Base-by-base conservation (phyloP, 1,140 invertebrate genomes). In the Heliothis subflexa region DNA sequence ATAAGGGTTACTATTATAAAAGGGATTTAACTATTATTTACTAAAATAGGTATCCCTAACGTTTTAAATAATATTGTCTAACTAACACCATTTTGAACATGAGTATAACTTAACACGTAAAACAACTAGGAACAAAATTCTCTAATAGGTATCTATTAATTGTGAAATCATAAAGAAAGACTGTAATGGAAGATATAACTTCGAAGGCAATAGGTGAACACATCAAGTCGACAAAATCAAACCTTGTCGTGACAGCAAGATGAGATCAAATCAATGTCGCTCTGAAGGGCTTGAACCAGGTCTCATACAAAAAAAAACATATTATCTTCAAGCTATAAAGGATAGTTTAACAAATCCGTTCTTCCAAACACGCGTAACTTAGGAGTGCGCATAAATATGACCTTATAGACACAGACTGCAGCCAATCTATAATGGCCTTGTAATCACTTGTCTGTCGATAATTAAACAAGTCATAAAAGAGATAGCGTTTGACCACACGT, bases 191-290 rank as follows among this genome's bases (percentile, higher is more conserved):
- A 78, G 68, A 73, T 66, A 81, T 72, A 45, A 33, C 40, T 71
- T 76, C 12, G 59, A 82, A 82, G 78, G 81, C 78, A 83, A 77
- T 54, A 75, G 52, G 74, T 74, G 79, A 83, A 83, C 82, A 83
- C 77, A 83, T 55, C 13, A 49, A 72, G 49, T 59, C 52, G 40
- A 79, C 54, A 61, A 70, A 83, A 81, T 64, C 64, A 78, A 83
- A 81, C 80, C 78, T 78, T 83, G 80, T 81, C 61, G n/a, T 45
- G 73, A 54, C 28, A 71, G 68, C 50, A 71, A 70, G 68, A 78
- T 77, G 82, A 79, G 82, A 83, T 79, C 78, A 83, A 78, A 40
- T 50, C 25, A 59, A 59, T 18, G 9, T 47, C 59, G 18, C 40
- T 14, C 33, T 47, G 47, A 70, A 70, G 66, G 47, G 47, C 66